A percentile compares a stretch with the other conserved stretches of the same genome.
Evolutionary conservation across 2,888 invertebrate genomes (phyloP).

Genomic region (Neelides folsomi): DNA sequence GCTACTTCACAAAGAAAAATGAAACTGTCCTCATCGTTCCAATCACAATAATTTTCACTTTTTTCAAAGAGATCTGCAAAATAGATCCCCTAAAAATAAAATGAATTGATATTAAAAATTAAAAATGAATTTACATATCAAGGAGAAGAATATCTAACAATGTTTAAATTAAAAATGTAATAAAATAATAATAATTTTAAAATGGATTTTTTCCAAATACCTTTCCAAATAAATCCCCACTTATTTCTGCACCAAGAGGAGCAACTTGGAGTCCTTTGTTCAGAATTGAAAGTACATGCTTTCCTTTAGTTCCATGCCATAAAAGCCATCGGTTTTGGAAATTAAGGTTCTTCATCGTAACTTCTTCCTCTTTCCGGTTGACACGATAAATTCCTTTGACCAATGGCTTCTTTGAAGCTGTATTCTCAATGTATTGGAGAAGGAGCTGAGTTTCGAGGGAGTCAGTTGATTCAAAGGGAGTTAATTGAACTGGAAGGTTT

Average conservation of each 20-base stretch:
- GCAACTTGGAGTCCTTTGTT: conserved; percentile 40
- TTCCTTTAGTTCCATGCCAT: conserved; percentile 43
- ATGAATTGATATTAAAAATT: too few species aligned
- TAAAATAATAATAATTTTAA: conserved; percentile 1
- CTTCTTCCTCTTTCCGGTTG: conserved; percentile 19
- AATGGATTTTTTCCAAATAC: conserved; percentile 23
- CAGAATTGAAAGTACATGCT: conserved; percentile 42
- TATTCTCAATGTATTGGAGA: conserved; percentile 41
- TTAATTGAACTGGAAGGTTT: conserved; percentile 38
- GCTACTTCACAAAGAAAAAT: conserved; percentile 42
- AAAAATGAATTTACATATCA: too few species aligned
- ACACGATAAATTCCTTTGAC: conserved; percentile 32
- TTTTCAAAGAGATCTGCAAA: conserved; percentile 42
- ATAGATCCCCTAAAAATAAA: conserved; percentile 37
- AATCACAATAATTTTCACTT: conserved; percentile 38
- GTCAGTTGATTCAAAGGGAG: conserved; percentile 36
- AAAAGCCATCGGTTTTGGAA: conserved; percentile 35
- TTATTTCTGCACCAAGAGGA: conserved; percentile 38
- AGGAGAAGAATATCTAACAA: too few species aligned
- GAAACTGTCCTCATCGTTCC: conserved; percentile 35
- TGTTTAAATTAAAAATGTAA: too few species aligned
- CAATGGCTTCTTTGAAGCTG: conserved; percentile 30
- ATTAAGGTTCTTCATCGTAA: conserved; percentile 8
- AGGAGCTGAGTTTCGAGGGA: conserved; percentile 40
- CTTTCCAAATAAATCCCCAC: conserved; percentile 38